Evolutionary conservation across 2,888 invertebrate species (phyloP).

Genomic region (Electrophaes corylata): DNA sequence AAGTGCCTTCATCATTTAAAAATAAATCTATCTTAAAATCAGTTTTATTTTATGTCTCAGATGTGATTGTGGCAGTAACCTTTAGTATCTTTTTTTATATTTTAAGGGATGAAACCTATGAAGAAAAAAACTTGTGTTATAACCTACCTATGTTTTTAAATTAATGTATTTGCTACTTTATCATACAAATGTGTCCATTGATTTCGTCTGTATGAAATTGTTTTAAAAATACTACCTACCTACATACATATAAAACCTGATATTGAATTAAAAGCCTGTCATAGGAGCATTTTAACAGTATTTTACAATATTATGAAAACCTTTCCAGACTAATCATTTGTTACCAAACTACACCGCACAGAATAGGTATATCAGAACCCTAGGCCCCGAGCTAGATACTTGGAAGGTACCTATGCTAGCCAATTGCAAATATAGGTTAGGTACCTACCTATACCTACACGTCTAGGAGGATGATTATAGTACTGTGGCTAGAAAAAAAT

Average conservation of each 20-base stretch:
- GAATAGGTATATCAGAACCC: too few species aligned
- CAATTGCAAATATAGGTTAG: too few species aligned
- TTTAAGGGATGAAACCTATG: slow-evolving; percentile 55
- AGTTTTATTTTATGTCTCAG: slow-evolving; percentile 57
- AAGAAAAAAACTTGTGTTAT: slow-evolving; percentile 46
- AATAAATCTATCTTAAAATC: slow-evolving; percentile 55
- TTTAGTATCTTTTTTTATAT: slow-evolving; percentile 28
- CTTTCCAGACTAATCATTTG: slow-evolving; percentile 9
- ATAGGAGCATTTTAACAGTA: slow-evolving; percentile 56
- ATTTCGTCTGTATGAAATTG: slow-evolving; percentile 65
- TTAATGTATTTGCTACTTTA: slow-evolving; percentile 58
- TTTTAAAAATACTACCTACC: slow-evolving; percentile 56
- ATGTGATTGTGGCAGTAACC: slow-evolving; percentile 50
- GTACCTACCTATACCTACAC: too few species aligned
- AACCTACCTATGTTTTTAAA: slow-evolving; percentile 34
- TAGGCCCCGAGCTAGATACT: too few species aligned
- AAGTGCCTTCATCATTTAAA: slow-evolving; percentile 74
- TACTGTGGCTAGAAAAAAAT: too few species aligned
- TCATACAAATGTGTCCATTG: slow-evolving; percentile 51
- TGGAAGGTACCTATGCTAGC: too few species aligned
- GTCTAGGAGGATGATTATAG: too few species aligned
- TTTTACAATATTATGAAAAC: slow-evolving; percentile 36
- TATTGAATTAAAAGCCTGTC: slow-evolving; percentile 78
- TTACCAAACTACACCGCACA: neutral
- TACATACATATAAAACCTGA: slow-evolving; percentile 71